Evolutionary conservation across 2,113 vertebrate genomes (phyloP).

Genomic region (Calonectris borealis): DNA sequence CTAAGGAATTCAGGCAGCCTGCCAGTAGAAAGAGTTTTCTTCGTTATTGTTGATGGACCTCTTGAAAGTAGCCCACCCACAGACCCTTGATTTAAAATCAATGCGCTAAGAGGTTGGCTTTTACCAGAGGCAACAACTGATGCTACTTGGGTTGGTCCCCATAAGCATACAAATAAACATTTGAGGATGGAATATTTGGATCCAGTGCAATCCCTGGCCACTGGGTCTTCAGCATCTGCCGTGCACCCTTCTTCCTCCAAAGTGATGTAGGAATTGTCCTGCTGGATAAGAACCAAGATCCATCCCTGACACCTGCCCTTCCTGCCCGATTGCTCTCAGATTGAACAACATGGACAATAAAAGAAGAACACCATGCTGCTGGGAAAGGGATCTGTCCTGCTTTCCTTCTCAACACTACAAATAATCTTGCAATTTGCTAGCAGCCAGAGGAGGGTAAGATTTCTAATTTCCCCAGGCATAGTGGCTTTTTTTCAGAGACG

Average conservation of each 20-base stretch:
- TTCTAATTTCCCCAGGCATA: neutral
- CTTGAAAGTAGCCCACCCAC: neutral
- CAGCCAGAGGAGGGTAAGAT: neutral
- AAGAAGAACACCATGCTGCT: neutral
- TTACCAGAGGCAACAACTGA: neutral
- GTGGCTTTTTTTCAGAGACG: neutral
- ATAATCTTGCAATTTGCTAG: neutral
- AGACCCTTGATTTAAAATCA: neutral
- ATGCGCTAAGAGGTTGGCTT: neutral
- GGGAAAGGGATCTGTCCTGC: neutral
- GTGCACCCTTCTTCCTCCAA: neutral
- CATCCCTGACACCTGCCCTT: neutral
- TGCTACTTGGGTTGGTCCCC: neutral
- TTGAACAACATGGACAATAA: neutral
- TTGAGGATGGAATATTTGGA: neutral
- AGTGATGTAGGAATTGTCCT: neutral
- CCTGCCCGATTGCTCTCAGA: neutral
- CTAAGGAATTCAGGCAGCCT: neutral
- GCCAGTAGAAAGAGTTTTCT: neutral
- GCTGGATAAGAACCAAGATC: neutral
- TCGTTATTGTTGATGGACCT: neutral
- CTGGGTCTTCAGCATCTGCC: neutral
- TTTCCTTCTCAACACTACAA: neutral
- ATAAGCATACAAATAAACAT: neutral
- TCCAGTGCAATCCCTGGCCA: neutral